Evolutionary conservation across 1,140 invertebrate genomes (phyloP), one percentile per base, ranked within the genome.

Genomic region (Monomorium pharaonis): DNA sequence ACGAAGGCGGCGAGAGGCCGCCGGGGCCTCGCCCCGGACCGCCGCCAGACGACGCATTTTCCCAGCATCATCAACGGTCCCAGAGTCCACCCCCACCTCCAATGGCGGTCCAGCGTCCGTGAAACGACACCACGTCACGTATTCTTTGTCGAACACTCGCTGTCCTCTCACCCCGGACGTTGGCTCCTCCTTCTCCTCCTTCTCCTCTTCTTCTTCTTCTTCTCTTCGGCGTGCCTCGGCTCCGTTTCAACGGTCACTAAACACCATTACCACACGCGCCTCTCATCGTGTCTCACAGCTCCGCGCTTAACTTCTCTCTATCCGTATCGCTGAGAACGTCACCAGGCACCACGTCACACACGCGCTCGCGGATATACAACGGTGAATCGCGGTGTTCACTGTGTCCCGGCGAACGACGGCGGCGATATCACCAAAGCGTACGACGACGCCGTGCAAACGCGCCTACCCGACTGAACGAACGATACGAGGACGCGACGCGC

Each of bases 381-480:
- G n/a, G n/a, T n/a, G n/a, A n/a, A n/a, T n/a, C n/a, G n/a, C n/a
- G n/a, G n/a, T n/a, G n/a, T n/a, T n/a, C n/a, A n/a, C n/a, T n/a
- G n/a, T n/a, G n/a, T n/a, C n/a, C n/a, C n/a, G n/a, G 42, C 65
- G 47, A 56, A 56, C 33, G n/a, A 56, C 33, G n/a, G 62, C 62
- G 10, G 18, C 56, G 10, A 62, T 18, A n/a, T 33, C 37, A 0
- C 33, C 37, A 56, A 84, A 80, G 77, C n/a, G 85, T 18, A 51
- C 49, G 49, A 56, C 65, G 18, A 91, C 91, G 65, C 86, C 88
- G 86, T 81, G 78, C 86, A 88, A 88, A 92, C 90, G 90, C 91
- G 88, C 86, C 88, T 90, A 87, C 42, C 83, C 89, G 80, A 92
- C 89, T 91, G 88, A 91, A 91, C 89, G 88, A 91, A 91, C 89